phyloP scores from a whole-genome alignment of 2,797 vertebrate genomes.

The Microchirus variegatus region DNA sequence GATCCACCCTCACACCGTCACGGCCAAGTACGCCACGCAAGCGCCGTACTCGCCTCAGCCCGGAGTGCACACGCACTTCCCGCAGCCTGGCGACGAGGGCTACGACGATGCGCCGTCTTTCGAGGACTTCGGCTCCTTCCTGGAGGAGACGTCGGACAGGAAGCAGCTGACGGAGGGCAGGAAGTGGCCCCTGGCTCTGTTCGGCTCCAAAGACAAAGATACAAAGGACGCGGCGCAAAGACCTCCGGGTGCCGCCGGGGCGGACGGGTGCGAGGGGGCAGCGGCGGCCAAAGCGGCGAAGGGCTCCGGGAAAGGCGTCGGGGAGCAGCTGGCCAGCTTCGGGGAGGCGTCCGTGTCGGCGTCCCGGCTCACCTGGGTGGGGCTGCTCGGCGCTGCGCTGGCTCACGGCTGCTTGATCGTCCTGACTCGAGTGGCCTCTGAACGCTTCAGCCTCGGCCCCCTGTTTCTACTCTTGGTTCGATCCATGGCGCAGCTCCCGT shows the following conservation, averaged over 20 bases:
- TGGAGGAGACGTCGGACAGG: slow-evolving; percentile 91
- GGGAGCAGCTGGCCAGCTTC: slow-evolving; percentile 86
- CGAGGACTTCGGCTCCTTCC: slow-evolving; percentile 88
- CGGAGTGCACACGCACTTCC: slow-evolving; percentile 88
- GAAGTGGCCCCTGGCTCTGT: slow-evolving; percentile 84
- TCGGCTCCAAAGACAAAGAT: slow-evolving; percentile 83
- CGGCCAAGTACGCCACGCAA: slow-evolving; percentile 91
- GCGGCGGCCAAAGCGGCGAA: slow-evolving; percentile 54
- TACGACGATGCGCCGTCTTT: slow-evolving; percentile 89
- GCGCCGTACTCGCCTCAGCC: slow-evolving; percentile 87
- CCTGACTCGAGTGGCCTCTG: slow-evolving; percentile 89
- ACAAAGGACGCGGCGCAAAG: slow-evolving; percentile 51
- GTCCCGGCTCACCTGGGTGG: slow-evolving; percentile 90
- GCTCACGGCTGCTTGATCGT: slow-evolving; percentile 92
- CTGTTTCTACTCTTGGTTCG: slow-evolving; percentile 94
- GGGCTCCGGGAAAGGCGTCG: slow-evolving; percentile 71
- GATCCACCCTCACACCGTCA: slow-evolving; percentile 95
- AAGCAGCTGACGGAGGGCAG: slow-evolving; percentile 83
- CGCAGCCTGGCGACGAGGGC: slow-evolving; percentile 91
- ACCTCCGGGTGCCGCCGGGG: slow-evolving; percentile 39
- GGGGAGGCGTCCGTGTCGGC: slow-evolving; percentile 88
- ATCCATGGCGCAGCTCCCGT: slow-evolving; percentile 89
- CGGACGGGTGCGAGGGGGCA: slow-evolving; percentile 52
- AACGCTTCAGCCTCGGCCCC: slow-evolving; percentile 91
- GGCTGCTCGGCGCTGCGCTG: slow-evolving; percentile 89